Evolutionary conservation across 2,888 invertebrate genomes (phyloP), one percentile per base, ranked within the genome.

Genomic region (Matsumyia berberina): DNA sequence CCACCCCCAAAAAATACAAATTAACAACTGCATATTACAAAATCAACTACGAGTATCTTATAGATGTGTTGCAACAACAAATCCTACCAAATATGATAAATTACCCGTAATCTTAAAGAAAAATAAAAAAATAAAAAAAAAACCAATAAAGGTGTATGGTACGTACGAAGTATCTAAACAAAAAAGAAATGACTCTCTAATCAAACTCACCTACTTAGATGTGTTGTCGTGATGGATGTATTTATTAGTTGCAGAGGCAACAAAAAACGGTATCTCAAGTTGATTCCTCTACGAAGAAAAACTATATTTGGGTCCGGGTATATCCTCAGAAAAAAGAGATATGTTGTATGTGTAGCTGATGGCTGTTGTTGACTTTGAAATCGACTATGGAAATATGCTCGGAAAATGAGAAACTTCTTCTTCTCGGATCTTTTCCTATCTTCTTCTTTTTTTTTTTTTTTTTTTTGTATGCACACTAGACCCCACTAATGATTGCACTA

Each of bases 131-230:
- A 9, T 64, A n/a, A n/a, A n/a, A n/a, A n/a, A n/a, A n/a, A 37
- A 31, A 24, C 24, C 42, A 51, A 33, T 51, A 51, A 46, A 60
- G 39, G 49, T n/a, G n/a, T n/a, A n/a, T n/a, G n/a, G n/a, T 29
- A 17, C 24, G 24, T 3, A 4, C 1, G 1, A 24, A 4, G 46
- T 57, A 57, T 66, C 57, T 58, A 12, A 72, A 51, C 60, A n/a
- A 12, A 39, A 19, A 2, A 44, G 4, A 49, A 31, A 15, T 19
- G 11, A 60, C 44, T 70, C 70, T 78, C 83, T 85, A 85, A 85
- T 85, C 79, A 85, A 85, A 85, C 83, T 85, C 83, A 85, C 83
- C 83, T 85, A 85, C 79, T 85, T 79, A 69, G 67, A 85, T 62
- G 58, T 73, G 60, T 39, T 73, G 82, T 83, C 82, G 82, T 83